Evolutionary conservation across 2,888 invertebrate genomes (phyloP).

Genomic region (Drosophila infuscata): DNA sequence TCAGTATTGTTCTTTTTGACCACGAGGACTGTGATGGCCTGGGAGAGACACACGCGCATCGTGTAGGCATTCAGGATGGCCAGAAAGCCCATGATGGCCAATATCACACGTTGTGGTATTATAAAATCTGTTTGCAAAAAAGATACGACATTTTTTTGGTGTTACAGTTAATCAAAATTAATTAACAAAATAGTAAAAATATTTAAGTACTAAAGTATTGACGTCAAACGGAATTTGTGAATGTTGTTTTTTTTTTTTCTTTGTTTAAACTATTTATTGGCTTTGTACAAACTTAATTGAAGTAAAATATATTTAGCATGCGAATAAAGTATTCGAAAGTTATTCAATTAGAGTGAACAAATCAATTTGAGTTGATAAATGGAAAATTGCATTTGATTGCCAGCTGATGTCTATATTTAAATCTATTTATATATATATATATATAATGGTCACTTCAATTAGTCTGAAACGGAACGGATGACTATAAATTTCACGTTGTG

Average conservation of each 20-base stretch:
- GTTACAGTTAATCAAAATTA: conserved; percentile 3
- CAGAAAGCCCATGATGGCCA: conserved; percentile 90
- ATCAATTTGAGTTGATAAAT: conserved; percentile 61
- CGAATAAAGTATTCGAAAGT: conserved; percentile 58
- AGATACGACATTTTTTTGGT: conserved; percentile 1
- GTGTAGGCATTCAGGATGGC: conserved; percentile 91
- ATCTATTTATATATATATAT: background rate
- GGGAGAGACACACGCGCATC: conserved; percentile 90
- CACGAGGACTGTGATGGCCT: conserved; percentile 91
- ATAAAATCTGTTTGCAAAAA: conserved; percentile 73
- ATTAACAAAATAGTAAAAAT: conserved; percentile 8
- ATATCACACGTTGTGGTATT: conserved; percentile 88
- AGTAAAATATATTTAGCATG: conserved; percentile 51
- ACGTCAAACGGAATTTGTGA: conserved; percentile 41
- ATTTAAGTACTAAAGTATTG: conserved; percentile 19
- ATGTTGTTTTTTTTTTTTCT: background rate
- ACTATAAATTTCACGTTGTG: conserved; percentile 2
- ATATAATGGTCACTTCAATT: conserved; percentile 21
- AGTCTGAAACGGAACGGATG: background rate
- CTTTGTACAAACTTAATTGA: conserved; percentile 31
- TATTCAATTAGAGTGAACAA: conserved; percentile 64
- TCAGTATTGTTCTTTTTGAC: conserved; percentile 73
- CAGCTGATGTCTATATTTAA: conserved; percentile 1
- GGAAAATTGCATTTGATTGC: conserved; percentile 69
- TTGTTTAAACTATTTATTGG: background rate